Base-by-base conservation (phyloP, 2,888 invertebrate genomes). In the Trachelus iudaicus region DNA sequence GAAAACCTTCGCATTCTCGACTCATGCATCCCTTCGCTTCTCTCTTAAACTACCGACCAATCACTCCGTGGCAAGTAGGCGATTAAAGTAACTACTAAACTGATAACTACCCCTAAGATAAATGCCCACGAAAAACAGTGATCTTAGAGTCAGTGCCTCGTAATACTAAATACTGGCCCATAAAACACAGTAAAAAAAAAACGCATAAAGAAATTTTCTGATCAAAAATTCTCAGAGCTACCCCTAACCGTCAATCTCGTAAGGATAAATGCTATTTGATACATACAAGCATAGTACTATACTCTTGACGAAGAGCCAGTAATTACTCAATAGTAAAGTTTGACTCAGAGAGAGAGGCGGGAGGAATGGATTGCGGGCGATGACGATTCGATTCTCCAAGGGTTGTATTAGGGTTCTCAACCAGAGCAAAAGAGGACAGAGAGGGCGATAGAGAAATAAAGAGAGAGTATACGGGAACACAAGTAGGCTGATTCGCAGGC, bases 251-350 rank as follows among this genome's bases (percentile, higher is more conserved):
- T 23, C 23, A 56, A 56, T 56, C 40, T 23, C 6, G 23, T 23
- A 56, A 23, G 23, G 40, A 56, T 23, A 56, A 56, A 56, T 56
- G 23, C 6, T 56, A 23, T 56, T 56, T 56, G 23, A 23, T 56
- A 69, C 68, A 75, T 77, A 79, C 75, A 77, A 56, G 23, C 9
- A 9, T 23, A 56, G 78, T 79, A 76, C 79, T 81, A 82, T 84
- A 84, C 82, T 79, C 80, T 84, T 86, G 86, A 84, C 84, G 85
- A 85, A 83, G 83, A 83, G 82, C 80, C 82, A 85, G 84, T 84
- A 85, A 86, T 86, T 85, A 86, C 85, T 85, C 84, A 82, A 82
- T 78, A 82, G 85, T 83, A 84, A 84, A 84, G 85, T 83, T 83
- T 82, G 82, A 79, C 82, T 82, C 80, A 78, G 78, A 79, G 78